phyloP scores from a whole-genome alignment of 2,113 vertebrate genomes.

The Ramphastos sulfuratus region DNA sequence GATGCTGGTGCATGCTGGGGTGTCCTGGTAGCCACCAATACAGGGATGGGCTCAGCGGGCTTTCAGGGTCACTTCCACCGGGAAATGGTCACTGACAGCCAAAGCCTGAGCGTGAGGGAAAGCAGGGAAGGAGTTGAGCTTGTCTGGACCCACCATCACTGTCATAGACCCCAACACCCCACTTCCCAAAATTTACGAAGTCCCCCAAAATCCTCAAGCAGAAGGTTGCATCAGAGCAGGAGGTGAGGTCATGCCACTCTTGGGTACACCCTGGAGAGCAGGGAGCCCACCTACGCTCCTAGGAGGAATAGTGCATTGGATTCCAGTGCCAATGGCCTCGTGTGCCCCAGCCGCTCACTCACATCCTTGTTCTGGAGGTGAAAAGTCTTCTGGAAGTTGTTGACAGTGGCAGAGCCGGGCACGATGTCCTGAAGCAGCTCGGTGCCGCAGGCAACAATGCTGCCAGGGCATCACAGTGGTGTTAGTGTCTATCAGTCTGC shows the following conservation, averaged over 20 bases:
- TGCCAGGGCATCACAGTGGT: accelerated
- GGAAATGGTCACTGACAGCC: slow-evolving; percentile 86
- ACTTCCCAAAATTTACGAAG: neutral
- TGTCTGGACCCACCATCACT: accelerated
- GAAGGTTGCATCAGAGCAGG: accelerated
- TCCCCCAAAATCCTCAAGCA: neutral
- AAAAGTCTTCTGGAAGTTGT: slow-evolving; percentile 26
- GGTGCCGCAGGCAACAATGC: neutral
- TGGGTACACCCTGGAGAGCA: neutral
- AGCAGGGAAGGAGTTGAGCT: neutral
- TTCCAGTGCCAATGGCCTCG: accelerated
- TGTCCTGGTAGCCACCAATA: accelerated
- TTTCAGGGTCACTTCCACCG: slow-evolving; percentile 80
- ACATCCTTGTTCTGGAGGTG: slow-evolving; percentile 27
- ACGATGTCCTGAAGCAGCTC: neutral
- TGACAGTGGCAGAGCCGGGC: neutral
- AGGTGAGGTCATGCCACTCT: neutral
- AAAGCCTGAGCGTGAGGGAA: slow-evolving; percentile 67
- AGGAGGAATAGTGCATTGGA: neutral
- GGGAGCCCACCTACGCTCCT: accelerated
- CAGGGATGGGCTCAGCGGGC: accelerated
- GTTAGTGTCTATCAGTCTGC: accelerated
- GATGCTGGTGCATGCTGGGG: accelerated
- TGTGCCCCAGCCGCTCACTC: neutral
- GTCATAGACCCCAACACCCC: accelerated